A percentile compares a stretch with the other conserved stretches of the same genome.
Evolutionary conservation across 2,888 invertebrate species (phyloP).

Genomic region (Coenonympha arcania): DNA sequence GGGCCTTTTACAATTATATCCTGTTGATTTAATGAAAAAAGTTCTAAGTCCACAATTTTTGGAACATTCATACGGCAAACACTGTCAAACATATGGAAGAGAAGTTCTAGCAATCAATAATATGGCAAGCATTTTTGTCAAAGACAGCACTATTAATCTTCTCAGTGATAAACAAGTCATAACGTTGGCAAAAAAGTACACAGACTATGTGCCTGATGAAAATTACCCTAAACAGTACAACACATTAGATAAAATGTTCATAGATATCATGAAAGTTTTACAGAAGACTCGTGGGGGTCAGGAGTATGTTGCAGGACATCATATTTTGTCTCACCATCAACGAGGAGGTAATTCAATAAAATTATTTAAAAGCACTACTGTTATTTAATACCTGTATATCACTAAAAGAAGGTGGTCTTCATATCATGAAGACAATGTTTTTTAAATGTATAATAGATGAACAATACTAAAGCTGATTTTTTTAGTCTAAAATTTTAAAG

Average conservation of each 20-base stretch:
- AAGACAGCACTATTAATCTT: conserved; percentile 72
- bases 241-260: conserved; percentile 71
- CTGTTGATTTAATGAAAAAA: conserved; percentile 74
- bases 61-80: conserved; percentile 69
- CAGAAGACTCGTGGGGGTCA: conserved; percentile 64
- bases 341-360: conserved; percentile 71
- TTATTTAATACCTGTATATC: no score
- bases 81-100: conserved; percentile 59
- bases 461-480: no score
- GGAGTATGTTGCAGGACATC: conserved; percentile 65
- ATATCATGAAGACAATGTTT: no score
- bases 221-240: conserved; percentile 68
- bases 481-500: no score
- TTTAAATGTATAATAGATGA: no score
- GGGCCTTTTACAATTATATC: conserved; percentile 70
- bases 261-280: conserved; percentile 72
- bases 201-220: conserved; percentile 73
- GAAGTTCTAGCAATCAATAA: conserved; percentile 78
- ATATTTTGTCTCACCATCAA: conserved; percentile 80
- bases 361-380: no score
- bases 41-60: conserved; percentile 76
- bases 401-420: no score
- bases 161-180: conserved; percentile 62
- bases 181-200: conserved; percentile 74
- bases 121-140: conserved; percentile 75